Base-by-base conservation (phyloP, 2,888 invertebrate species). In the Anthophora plumipes region DNA sequence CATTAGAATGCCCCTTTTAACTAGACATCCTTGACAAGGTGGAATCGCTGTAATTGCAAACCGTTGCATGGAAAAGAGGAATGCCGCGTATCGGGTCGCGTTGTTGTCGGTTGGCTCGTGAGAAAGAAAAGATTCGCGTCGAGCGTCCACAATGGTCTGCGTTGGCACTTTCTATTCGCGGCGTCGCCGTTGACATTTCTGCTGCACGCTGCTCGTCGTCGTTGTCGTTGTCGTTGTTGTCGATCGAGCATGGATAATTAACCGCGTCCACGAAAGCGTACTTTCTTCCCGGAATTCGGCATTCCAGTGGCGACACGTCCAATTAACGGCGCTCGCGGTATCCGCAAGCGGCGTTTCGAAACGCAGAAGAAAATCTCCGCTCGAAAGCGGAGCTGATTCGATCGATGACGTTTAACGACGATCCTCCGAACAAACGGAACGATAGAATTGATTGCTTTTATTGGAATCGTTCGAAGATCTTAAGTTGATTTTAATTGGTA, bases 181-280 rank as follows among this genome's bases (percentile, higher is more conserved):
- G 52, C 72, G 71, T 77, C 85, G 71, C 74, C 85, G 83, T 85
- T 85, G 84, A 85, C 85, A 85, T 85, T 85, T 85, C 83, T 76
- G 54, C 72, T 70, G 60, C 75, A 67, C 50, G 55, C 64, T n/a
- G 54, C n/a, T 22, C 66, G 37, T 37, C 61, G 57, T 57, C 46
- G 60, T n/a, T n/a, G n/a, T n/a, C n/a, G n/a, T n/a, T n/a, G n/a
- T n/a, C n/a, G 64, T 46, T 66, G 64, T 46, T 37, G 57, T 39
- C 77, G 77, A 77, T 83, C 85, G 57, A 43, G 75, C 83, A 85
- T 85, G 77, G 83, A 83, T 80, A 83, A 85, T 85, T 72, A 69
- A 71, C 41, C 46, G 69, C 76, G 70, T 57, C 78, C 74, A 74
- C 68, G 86, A 85, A 85, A 85, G 77, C 78, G 83, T 48, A 71